A percentile compares a stretch with the other conserved stretches of the same genome.
Conservation (phyloP, 2,113 vertebrate species). For the Castor canadensis region DNA sequence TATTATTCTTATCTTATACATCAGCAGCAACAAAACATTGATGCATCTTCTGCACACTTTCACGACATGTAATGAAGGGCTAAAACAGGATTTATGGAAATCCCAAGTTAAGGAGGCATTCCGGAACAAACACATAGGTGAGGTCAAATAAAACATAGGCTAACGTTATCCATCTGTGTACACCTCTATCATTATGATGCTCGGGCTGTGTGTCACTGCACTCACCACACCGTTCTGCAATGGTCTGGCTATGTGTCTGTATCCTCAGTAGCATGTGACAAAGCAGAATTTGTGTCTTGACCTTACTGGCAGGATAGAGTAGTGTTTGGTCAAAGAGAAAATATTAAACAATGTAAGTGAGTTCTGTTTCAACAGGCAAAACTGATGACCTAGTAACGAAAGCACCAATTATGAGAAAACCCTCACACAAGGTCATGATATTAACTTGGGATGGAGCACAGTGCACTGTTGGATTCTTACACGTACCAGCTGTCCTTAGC, state of each 20-base stretch:
- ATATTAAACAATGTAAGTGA: not conserved
- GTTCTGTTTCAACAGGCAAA: slow-evolving; percentile 25
- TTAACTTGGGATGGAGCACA: not conserved
- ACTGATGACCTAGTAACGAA: not conserved
- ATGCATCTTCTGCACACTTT: not conserved
- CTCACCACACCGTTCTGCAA: not conserved
- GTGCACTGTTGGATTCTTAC: slow-evolving; percentile 15
- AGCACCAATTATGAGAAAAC: not conserved
- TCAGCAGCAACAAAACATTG: not conserved
- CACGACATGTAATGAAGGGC: not conserved
- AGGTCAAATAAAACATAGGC: slow-evolving; percentile 16
- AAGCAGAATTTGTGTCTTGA: not conserved
- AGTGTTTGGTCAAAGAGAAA: not conserved
- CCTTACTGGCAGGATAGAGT: not conserved
- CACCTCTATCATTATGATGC: slow-evolving; percentile 43
- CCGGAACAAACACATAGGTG: not conserved
- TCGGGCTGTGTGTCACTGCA: not conserved
- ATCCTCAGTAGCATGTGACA: not conserved
- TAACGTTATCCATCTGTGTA: not conserved
- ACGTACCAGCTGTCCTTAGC: slow-evolving; percentile 1
- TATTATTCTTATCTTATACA: slow-evolving; percentile 16
- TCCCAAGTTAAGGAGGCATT: not conserved
- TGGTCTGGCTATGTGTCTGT: not conserved
- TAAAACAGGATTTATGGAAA: slow-evolving; percentile 23
- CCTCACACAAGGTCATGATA: not conserved